Conservation (phyloP, 2,888 invertebrate genomes). For the Lithophane ornitopus region DNA sequence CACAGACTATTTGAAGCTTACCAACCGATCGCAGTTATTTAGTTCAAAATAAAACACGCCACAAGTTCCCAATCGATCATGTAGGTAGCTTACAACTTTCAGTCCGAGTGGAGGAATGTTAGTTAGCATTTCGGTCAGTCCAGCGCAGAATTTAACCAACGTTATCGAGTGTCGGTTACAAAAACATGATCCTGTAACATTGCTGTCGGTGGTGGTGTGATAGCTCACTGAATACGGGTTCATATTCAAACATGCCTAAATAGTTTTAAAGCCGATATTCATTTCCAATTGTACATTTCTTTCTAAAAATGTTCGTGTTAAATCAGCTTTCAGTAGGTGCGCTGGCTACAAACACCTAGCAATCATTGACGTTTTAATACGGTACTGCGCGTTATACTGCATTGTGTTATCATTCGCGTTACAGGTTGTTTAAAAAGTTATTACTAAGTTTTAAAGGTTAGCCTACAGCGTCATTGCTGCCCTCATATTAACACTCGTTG, state of each 20-base stretch:
- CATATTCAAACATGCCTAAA: conserved; percentile 2
- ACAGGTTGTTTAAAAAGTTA: neutral
- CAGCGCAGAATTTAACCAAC: conserved; percentile 19
- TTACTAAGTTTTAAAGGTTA: conserved; percentile 43
- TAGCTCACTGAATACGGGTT: conserved; percentile 13
- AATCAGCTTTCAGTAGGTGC: neutral
- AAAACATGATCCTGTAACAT: conserved; percentile 24
- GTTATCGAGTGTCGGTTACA: conserved; percentile 7
- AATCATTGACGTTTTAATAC: neutral
- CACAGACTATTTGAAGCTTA: neutral
- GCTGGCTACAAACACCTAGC: neutral
- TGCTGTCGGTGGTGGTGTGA: neutral
- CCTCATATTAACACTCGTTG: conserved; percentile 61
- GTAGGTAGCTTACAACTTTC: conserved; percentile 14
- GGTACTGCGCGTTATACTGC: too few relatives aligned
- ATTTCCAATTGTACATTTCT: neutral
- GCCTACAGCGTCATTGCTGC: conserved; percentile 29
- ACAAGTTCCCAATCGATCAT: conserved; percentile 5
- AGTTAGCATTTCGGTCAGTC: conserved; percentile 2
- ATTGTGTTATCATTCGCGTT: too few relatives aligned
- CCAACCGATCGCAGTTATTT: neutral
- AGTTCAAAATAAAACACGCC: conserved; percentile 1
- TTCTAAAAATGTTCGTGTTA: neutral
- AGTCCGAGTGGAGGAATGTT: neutral
- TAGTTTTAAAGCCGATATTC: conserved; percentile 1